Evolutionary conservation across 2,797 vertebrate species (phyloP).

Genomic region (Rachycentron canadum): DNA sequence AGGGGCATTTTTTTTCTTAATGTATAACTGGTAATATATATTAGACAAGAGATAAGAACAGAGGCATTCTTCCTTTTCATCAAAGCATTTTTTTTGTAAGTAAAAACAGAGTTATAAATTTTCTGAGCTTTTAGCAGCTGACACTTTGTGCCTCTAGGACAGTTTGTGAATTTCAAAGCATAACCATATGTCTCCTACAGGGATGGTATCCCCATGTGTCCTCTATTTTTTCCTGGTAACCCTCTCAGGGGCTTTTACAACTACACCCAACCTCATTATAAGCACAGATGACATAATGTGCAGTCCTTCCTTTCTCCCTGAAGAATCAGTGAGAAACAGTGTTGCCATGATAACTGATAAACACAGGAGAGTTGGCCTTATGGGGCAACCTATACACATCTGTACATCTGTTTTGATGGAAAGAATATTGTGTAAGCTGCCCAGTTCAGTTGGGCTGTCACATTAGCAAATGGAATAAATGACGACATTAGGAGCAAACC

Average conservation of each 20-base stretch:
- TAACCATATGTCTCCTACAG: slow-evolving; percentile 49
- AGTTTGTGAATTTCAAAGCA: slow-evolving; percentile 66
- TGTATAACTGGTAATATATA: neutral
- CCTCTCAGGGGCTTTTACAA: slow-evolving; percentile 49
- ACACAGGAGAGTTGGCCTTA: slow-evolving; percentile 12
- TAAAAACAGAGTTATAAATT: slow-evolving; percentile 42
- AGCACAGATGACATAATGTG: slow-evolving; percentile 64
- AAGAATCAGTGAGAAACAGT: slow-evolving; percentile 26
- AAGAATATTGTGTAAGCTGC: neutral
- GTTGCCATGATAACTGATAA: slow-evolving; percentile 33
- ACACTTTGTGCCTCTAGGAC: slow-evolving; percentile 47
- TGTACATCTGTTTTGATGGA: slow-evolving; percentile 8
- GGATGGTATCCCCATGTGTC: slow-evolving; percentile 48
- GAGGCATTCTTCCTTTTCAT: slow-evolving; percentile 21
- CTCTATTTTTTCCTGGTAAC: slow-evolving; percentile 30
- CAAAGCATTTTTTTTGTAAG: neutral
- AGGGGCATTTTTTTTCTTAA: neutral
- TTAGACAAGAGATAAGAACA: slow-evolving; percentile 1
- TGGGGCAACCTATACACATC: slow-evolving; percentile 1
- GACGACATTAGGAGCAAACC: neutral
- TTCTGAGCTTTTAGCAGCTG: slow-evolving; percentile 45
- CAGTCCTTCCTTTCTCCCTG: slow-evolving; percentile 37
- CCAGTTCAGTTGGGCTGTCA: neutral
- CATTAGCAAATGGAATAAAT: neutral
- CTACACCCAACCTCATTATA: slow-evolving; percentile 65